Base-by-base conservation (phyloP, 2,797 vertebrate genomes). In the Acanthiza pusilla region DNA sequence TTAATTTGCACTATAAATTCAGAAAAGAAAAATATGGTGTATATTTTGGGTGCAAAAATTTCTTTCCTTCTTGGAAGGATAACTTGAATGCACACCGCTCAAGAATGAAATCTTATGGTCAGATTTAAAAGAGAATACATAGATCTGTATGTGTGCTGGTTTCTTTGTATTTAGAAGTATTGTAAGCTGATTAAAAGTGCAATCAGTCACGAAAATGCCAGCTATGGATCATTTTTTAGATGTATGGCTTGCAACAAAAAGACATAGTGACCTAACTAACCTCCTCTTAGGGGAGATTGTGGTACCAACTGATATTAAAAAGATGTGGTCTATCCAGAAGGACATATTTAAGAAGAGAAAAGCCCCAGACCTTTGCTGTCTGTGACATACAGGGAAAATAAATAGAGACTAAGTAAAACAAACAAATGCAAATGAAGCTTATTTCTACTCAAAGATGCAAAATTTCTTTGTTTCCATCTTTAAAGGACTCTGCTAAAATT, bases 301-400 rank as follows among this genome's bases (percentile, higher is more conserved):
- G 42, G n/a, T 18, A 79, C 30, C 23, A 73, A 11, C 7, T 17
- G 18, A 5, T 60, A 40, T 15, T 72, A 43, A 74, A 74, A 73
- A 71, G 19, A 32, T 13, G 23, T 7, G 45, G 13, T 36, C 21
- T 48, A 14, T 17, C 8, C 22, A 63, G 36, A 84, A 73, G 13
- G 15, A 85, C 47, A 4, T n/a, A 70, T 84, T 93, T 62, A 67
- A 86, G 36, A 63, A 38, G 38, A 38, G 38, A 38, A 67, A 67
- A 76, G 9, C 1, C 14, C 6, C 27, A 50, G 50, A 66, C 0
- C 0, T 73, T 80, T 20, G 2, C 16, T 80, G 16, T 9, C 32
- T 71, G 10, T 74, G 50, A 54, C 10, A 62, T 40, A 32, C 2
- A 16, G 13, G 47, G 42, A 89, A 87, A 36, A 42, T 43, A 73